Evolutionary conservation across 2,797 vertebrate genomes (phyloP).

Genomic region (Sandelia bainsii): DNA sequence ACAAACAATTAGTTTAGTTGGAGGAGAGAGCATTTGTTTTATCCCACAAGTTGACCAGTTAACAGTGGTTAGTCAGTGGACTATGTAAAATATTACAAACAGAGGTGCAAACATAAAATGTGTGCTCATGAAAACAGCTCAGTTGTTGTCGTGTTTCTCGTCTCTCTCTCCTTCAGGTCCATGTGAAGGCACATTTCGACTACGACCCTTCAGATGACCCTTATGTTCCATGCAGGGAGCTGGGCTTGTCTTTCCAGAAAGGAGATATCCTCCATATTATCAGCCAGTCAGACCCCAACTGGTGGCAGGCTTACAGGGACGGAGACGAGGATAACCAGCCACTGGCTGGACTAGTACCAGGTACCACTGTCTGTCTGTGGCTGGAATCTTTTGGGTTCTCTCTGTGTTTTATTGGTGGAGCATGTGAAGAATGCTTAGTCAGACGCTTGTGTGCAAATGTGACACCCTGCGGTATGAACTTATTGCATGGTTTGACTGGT

Average conservation of each 20-base stretch:
- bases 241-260: slow-evolving; percentile 97
- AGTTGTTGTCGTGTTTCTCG: neutral
- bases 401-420: neutral
- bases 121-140: neutral
- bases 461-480: neutral
- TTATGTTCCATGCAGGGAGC: slow-evolving; percentile 95
- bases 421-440: neutral
- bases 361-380: slow-evolving; percentile 71
- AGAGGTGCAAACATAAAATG: neutral
- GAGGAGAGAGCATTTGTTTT: neutral
- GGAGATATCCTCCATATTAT: slow-evolving; percentile 98
- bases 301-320: slow-evolving; percentile 99
- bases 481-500: neutral
- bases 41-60: no score
- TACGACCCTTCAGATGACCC: slow-evolving; percentile 98
- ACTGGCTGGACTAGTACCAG: slow-evolving; percentile 95
- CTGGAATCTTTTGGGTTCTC: neutral
- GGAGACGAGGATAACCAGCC: slow-evolving; percentile 98
- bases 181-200: slow-evolving; percentile 96
- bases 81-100: neutral
- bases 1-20: neutral
- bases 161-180: slow-evolving; percentile 82
- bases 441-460: neutral
- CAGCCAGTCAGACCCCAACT: slow-evolving; percentile 98
- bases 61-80: no score